Evolutionary conservation across 2,888 invertebrate species (phyloP), one percentile per base, ranked within the genome.

Genomic region (Danaus chrysippus): DNA sequence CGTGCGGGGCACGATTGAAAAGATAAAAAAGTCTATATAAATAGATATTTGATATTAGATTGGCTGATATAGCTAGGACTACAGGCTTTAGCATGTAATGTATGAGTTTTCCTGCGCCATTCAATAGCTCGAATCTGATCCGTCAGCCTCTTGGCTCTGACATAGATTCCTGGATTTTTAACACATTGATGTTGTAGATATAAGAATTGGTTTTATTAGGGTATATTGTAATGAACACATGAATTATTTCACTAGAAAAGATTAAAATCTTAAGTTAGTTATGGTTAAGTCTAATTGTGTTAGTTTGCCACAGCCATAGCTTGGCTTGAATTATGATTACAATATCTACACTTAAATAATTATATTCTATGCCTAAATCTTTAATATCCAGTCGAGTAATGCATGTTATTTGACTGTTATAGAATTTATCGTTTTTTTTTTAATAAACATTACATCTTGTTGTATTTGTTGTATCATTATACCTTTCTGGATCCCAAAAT

Each of bases 1-100:
- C 60, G 59, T 64, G 67, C 63, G 46, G 53, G 49, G 67, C 66
- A 56, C 63, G 44, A 56, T 62, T 61, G 56, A 65, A 61, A 61
- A 64, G 69, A 76, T 72, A 65, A 64, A 60, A 60, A 64, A 70
- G 76, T 73, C 71, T 76, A 68, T 78, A 66, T 64, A 73, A 73
- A 76, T 76, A 75, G 79, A 74, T 71, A 61, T 65, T 65, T 66
- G 68, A 63, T 71, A 65, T 64, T 65, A 59, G 64, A 65, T 52
- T 42, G 49, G 56, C 54, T 44, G 42, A 56, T 64, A 23, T 63
- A 59, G 49, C 56, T 61, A 55, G 55, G 59, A 52, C 52, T 64
- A 23, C 15, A 54, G 58, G 52, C 60, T 58, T 60, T 56, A 49
- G 44, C 49, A 55, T 44, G n/a, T 59, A 61, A 44, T 46, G 19